These are phyloP conservation scores for Drosophila sproati DNA, from an alignment of 1,140 invertebrate species.

Conservation along the genomic window DNA sequence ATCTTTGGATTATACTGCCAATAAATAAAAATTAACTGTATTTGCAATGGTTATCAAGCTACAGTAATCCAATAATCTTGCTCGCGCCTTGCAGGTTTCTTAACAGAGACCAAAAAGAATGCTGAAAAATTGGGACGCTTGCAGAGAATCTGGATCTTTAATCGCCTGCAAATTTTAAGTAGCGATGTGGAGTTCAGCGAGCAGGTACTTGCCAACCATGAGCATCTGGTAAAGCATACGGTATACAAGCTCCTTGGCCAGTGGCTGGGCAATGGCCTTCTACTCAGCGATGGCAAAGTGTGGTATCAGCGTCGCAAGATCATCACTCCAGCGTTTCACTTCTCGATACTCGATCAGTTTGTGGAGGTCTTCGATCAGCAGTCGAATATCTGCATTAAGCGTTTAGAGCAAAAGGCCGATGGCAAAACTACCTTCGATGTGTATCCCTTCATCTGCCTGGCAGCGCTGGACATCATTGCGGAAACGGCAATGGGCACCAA, in stretches of 20 bases:
- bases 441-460: constrained; percentile 53
- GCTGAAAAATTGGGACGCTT: constrained; percentile 76
- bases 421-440: constrained; percentile 84
- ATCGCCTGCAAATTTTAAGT: constrained; percentile 69
- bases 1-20: neutral
- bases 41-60: neutral
- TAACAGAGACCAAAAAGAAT: constrained; percentile 13
- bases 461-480: constrained; percentile 84
- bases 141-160: constrained; percentile 87
- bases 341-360: constrained; percentile 91
- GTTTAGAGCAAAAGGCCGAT: constrained; percentile 85
- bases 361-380: constrained; percentile 91
- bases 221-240: constrained; percentile 68
- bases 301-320: constrained; percentile 74
- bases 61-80: neutral
- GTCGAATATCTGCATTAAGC: constrained; percentile 87
- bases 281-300: constrained; percentile 85
- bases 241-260: constrained; percentile 83
- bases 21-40: neutral
- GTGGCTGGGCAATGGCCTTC: constrained; percentile 89
- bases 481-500: constrained; percentile 94
- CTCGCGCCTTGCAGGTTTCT: constrained; percentile 38
- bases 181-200: constrained; percentile 83
- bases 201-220: constrained; percentile 61
- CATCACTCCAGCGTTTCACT: constrained; percentile 93